A percentile compares a stretch with the other conserved stretches of the same genome.
phyloP scores from a whole-genome alignment of 1,140 invertebrate species.

The Ladona fulva region DNA sequence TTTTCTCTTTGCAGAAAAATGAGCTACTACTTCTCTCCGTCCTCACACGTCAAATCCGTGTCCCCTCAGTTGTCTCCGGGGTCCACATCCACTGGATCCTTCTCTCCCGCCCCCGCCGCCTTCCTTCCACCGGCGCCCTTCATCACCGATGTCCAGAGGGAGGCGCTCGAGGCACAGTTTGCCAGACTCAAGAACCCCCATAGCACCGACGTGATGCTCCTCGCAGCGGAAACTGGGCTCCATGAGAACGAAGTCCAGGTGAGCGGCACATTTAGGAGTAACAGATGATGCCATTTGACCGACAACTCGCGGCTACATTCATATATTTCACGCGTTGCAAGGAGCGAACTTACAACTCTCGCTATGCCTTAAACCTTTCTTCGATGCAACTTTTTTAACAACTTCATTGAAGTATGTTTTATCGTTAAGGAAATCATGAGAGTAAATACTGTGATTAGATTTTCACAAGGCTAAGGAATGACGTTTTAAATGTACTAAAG shows the following conservation, averaged over 20 bases:
- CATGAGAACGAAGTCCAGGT: slow-evolving; percentile 42
- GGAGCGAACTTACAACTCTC: too few relatives aligned
- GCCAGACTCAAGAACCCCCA: slow-evolving; percentile 41
- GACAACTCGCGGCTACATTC: too few relatives aligned
- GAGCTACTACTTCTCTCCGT: neutral
- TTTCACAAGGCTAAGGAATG: too few relatives aligned
- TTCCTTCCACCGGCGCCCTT: neutral
- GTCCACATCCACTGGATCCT: neutral
- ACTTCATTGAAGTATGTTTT: too few relatives aligned
- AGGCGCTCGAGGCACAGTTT: slow-evolving; percentile 41
- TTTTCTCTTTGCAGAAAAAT: neutral
- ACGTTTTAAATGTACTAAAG: too few relatives aligned
- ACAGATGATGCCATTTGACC: too few relatives aligned
- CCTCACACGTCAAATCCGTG: neutral
- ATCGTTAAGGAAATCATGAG: too few relatives aligned
- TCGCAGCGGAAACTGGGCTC: slow-evolving; percentile 44
- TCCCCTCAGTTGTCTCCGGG: neutral
- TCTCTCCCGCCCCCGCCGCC: neutral
- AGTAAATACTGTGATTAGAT: too few relatives aligned
- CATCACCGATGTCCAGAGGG: slow-evolving; percentile 38
- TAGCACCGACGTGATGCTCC: slow-evolving; percentile 39
- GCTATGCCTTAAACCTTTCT: too few relatives aligned
- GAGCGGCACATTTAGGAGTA: slow-evolving; percentile 14
- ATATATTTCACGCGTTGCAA: too few relatives aligned
- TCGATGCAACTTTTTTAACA: too few relatives aligned